Evolutionary conservation across 1,140 invertebrate genomes (phyloP), one percentile per base, ranked within the genome.

Genomic region (Drosophila suzukii): DNA sequence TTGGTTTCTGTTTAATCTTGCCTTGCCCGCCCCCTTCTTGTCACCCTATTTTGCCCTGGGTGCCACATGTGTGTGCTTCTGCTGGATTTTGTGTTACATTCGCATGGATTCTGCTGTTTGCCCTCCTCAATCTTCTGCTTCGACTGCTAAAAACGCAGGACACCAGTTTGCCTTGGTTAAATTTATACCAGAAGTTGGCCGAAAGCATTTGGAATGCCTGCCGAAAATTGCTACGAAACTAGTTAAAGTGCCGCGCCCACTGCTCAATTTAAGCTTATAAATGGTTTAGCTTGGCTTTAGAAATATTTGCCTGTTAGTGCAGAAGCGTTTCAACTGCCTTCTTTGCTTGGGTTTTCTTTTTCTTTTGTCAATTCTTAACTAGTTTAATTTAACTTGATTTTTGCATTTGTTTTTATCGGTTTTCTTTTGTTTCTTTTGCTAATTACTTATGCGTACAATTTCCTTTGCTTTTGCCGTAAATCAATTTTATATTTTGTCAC

Each of bases 201-300:
- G 60, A 89, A 68, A 83, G 68, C 84, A 88, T 88, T 88, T 89
- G 47, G 82, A 88, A 88, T 88, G 83, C 80, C 78, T 70, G 80
- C 83, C 74, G 74, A 80, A 86, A 63, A 39, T 72, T 75, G 77
- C 63, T 80, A 83, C 43, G 73, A 78, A 78, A 50, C 53, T 72
- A 72, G 55, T 75, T 75, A 62, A 71, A 46, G 46, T 62, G 56
- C 36, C 66, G 58, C 36, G 38, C 44, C 63, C 67, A 68, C 63
- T 41, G 36, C 60, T 32, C 39, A 36, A 61, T 43, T 72, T 46
- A 58, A 70, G 56, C 24, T 72, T 51, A 72, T 50, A 71, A 73
- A 49, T 67, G 54, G 47, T 53, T 77, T 76, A 85, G 82, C 82
- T 66, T 78, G 59, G 83, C 78, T 79, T 79, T 59, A 73, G 85